These are phyloP conservation scores for Nebria salina DNA, from an alignment of 2,888 invertebrate genomes.

Conservation along the genomic window DNA sequence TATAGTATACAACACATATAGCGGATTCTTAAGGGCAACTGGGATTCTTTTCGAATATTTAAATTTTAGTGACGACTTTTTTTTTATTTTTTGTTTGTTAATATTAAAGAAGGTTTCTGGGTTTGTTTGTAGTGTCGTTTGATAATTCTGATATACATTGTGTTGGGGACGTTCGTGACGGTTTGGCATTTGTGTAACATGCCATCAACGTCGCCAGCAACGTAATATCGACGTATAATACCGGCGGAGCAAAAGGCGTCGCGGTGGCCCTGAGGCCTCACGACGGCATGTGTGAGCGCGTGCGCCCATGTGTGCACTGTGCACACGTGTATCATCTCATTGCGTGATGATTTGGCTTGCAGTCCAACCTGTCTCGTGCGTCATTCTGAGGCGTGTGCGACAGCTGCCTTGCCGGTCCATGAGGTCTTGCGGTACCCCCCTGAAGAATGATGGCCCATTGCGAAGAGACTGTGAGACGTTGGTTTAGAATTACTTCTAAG, in stretches of 20 bases:
- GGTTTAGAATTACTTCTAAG: not conserved
- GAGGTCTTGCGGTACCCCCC: not conserved
- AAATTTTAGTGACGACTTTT: not conserved
- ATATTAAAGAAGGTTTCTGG: not conserved
- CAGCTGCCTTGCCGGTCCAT: not conserved
- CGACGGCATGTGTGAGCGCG: constrained; percentile 4
- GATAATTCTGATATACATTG: not conserved
- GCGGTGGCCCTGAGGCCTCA: not conserved
- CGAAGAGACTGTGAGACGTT: not conserved
- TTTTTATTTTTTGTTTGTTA: not conserved
- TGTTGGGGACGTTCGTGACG: not conserved
- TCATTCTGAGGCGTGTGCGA: not conserved
- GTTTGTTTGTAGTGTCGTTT: not conserved
- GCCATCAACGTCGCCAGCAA: not conserved
- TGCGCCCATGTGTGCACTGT: not conserved
- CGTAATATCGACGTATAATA: not conserved
- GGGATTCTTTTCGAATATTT: not conserved
- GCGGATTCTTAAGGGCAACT: not conserved
- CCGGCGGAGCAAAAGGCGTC: constrained; percentile 24
- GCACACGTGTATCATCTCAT: constrained; percentile 1
- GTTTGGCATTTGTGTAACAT: not conserved
- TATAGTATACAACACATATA: too few relatives aligned
- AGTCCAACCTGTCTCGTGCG: not conserved
- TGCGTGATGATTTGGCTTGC: not conserved
- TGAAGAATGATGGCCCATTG: not conserved